Evolutionary conservation across 2,888 invertebrate genomes (phyloP), one percentile per base, ranked within the genome.

Genomic region (Mayetiola destructor): DNA sequence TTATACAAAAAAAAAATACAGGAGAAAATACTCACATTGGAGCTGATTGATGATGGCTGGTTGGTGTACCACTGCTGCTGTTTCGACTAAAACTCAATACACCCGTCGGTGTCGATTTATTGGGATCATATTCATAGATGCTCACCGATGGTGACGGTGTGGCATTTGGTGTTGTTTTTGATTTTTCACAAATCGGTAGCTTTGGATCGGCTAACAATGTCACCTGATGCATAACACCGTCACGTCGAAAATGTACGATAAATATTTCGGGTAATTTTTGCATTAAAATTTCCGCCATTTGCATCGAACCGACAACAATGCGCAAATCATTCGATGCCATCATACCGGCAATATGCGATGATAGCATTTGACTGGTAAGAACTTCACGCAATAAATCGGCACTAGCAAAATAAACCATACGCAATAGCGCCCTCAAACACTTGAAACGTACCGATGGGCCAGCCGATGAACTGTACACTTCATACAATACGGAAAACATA

Each of bases 311-410:
- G 55, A 97, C 95, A 42, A 96, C 93, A 67, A 97, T 94, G 66
- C 94, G 84, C 61, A 97, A 78, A 76, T 97, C 97, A 69, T 86
- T 89, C 4, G 95, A 95, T 1, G 95, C 94, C 81, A 97, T 83
- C 95, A 97, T 97, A 59, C 94, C 94, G 30, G 96, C 96, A 68
- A 97, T 91, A 73, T 97, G 95, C 64, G 95, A 95, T 60, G 92
- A 91, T 58, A 94, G 91, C 62, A 89, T 81, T 73, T 80, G 80
- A 68, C 77, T 79, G 67, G 80, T 80, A 55, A 80, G 73, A 61
- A 83, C 82, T 63, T 82, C 85, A 65, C 86, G 81, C 55, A 97
- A 77, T 62, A 96, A 78, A 64, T 89, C 84, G 1, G 92, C 83
- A 62, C 85, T 85, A 10, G 93, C 91, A 71, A 94, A 96, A 75